phyloP scores from a whole-genome alignment of 2,888 invertebrate genomes.

The Ametastegia equiseti region DNA sequence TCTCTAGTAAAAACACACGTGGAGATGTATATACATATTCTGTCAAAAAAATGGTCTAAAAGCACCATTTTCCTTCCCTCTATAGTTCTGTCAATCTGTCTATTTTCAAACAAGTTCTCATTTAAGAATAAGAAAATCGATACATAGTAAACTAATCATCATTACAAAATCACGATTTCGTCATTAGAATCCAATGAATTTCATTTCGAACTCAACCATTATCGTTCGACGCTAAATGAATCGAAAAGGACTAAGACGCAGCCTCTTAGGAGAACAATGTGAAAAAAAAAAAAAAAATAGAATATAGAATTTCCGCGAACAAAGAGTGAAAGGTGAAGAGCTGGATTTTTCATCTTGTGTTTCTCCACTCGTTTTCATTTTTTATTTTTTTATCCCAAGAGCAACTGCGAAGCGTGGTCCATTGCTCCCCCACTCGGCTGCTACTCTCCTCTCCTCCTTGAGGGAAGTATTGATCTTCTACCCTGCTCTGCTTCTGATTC shows the following conservation, averaged over 20 bases:
- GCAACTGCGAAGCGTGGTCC: constrained; percentile 25
- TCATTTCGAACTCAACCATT: too few relatives aligned
- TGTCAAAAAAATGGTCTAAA: not conserved
- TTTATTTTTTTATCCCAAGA: not conserved
- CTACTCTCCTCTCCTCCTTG: not conserved
- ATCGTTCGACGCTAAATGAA: too few relatives aligned
- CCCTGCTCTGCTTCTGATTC: constrained; percentile 1
- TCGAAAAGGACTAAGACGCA: not conserved
- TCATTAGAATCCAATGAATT: too few relatives aligned
- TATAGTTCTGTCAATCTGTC: not conserved
- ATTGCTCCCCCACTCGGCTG: not conserved
- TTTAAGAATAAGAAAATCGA: not conserved
- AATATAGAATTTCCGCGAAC: not conserved
- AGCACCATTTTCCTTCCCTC: not conserved
- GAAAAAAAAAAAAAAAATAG: not conserved
- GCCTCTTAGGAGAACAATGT: not conserved
- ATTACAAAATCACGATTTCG: too few relatives aligned
- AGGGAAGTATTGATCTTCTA: constrained; percentile 33
- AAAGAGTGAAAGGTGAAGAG: not conserved
- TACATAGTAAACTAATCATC: too few relatives aligned
- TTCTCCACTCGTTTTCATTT: not conserved
- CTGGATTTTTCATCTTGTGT: not conserved
- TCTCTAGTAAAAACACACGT: not conserved
- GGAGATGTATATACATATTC: too few relatives aligned
- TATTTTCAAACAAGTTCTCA: not conserved